A percentile compares a stretch with the other conserved stretches of the same genome.
Conservation (phyloP, 2,888 invertebrate genomes). For the Agrypnus murinus region DNA sequence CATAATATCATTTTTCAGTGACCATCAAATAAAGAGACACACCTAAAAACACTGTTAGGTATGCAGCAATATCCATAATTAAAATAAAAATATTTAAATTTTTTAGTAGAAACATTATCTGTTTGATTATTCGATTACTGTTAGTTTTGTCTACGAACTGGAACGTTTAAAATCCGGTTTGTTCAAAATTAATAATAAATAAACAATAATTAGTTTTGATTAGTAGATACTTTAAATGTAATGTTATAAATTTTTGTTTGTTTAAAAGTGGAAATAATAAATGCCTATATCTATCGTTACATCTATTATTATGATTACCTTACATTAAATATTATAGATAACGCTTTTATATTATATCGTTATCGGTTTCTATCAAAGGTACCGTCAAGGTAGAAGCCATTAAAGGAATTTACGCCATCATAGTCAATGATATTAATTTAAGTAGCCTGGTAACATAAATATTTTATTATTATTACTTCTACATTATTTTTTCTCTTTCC, state of each 20-base stretch:
- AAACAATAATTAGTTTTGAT: conserved; percentile 17
- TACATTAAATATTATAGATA: conserved; percentile 35
- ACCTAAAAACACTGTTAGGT: conserved; percentile 37
- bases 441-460: not conserved
- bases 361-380: conserved; percentile 35
- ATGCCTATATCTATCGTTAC: conserved; percentile 16
- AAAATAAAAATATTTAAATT: conserved; percentile 33
- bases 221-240: conserved; percentile 16
- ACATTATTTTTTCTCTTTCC: too few species aligned
- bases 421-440: conserved; percentile 13
- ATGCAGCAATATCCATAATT: conserved; percentile 30
- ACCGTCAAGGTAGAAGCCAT: conserved; percentile 37
- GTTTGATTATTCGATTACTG: conserved; percentile 22
- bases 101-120: conserved; percentile 4
- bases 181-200: not conserved
- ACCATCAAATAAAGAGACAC: conserved; percentile 7
- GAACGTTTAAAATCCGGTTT: conserved; percentile 15
- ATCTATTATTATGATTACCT: conserved; percentile 32
- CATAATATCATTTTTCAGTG: conserved; percentile 42
- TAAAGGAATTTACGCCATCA: conserved; percentile 30
- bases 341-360: conserved; percentile 27
- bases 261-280: conserved; percentile 17
- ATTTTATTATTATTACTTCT: too few species aligned
- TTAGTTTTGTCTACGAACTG: conserved; percentile 12
- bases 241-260: conserved; percentile 21